Conservation (phyloP, 1,140 invertebrate genomes). For the Octopus bimaculoides region DNA sequence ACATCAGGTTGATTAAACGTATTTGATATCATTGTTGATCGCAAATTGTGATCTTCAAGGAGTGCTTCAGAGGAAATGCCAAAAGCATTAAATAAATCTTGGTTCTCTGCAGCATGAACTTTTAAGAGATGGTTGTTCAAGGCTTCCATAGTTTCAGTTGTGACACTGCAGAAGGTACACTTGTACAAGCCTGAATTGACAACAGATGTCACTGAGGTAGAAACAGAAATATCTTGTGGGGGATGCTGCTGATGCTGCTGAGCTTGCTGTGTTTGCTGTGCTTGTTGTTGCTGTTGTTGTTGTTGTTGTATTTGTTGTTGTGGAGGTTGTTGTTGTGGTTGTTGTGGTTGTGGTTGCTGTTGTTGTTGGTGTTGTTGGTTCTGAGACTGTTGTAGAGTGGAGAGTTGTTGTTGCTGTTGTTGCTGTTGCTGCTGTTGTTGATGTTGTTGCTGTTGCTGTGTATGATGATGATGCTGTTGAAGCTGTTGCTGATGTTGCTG, state of each 20-base stretch:
- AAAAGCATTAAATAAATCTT: conserved; percentile 51
- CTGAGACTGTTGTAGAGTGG: background rate
- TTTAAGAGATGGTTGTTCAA: conserved; percentile 56
- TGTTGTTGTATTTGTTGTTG: conserved; percentile 14
- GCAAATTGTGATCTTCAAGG: conserved; percentile 37
- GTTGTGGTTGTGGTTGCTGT: background rate
- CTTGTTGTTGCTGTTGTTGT: background rate
- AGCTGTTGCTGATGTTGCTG: conserved; percentile 46
- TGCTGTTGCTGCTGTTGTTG: background rate
- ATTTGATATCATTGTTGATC: conserved; percentile 7
- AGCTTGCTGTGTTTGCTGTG: conserved; percentile 49
- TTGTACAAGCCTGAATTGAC: conserved; percentile 28
- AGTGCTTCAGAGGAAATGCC: conserved; percentile 46
- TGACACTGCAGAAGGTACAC: conserved; percentile 58
- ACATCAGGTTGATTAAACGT: background rate
- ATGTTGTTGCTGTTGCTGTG: background rate
- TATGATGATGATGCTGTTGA: background rate
- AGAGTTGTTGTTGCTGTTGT: background rate
- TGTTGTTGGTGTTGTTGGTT: background rate
- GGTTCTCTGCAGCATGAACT: conserved; percentile 55
- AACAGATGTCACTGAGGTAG: conserved; percentile 9
- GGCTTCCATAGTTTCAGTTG: conserved; percentile 45
- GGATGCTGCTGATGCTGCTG: conserved; percentile 45
- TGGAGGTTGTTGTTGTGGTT: conserved; percentile 13
- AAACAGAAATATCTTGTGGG: background rate